These are phyloP conservation scores for Siniperca scherzeri DNA, from an alignment of 2,797 vertebrate genomes.

Conservation along the genomic window DNA sequence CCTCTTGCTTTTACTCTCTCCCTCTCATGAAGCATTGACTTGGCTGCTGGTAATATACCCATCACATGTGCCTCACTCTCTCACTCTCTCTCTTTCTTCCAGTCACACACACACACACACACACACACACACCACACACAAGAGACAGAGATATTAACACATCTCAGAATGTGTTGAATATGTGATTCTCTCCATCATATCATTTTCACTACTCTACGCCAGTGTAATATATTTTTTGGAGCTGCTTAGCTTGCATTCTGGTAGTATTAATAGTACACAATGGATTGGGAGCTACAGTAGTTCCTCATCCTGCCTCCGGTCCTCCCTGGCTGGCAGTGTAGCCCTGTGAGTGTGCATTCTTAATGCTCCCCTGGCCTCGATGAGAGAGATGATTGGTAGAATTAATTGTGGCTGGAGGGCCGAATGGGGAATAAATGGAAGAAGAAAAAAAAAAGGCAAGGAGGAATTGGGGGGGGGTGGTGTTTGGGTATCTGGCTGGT, in stretches of 20 bases:
- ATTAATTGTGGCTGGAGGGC: constrained; percentile 87
- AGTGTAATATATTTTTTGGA: constrained; percentile 34
- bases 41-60: constrained; percentile 61
- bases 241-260: constrained; percentile 73
- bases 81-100: neutral
- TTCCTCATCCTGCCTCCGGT: constrained; percentile 68
- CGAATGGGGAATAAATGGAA: constrained; percentile 69
- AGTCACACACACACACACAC: constrained; percentile 4
- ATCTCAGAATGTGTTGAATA: constrained; percentile 55
- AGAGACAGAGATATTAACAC: constrained; percentile 57
- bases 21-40: constrained; percentile 61
- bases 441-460: constrained; percentile 23
- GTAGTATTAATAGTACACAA: constrained; percentile 66
- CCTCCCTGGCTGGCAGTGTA: constrained; percentile 65
- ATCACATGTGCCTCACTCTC: constrained; percentile 34
- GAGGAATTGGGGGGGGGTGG: constrained; percentile 23
- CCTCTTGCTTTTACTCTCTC: constrained; percentile 54
- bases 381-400: constrained; percentile 82
- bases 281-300: constrained; percentile 44
- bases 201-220: neutral
- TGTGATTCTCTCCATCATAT: constrained; percentile 46
- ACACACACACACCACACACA: constrained; percentile 11
- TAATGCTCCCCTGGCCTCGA: constrained; percentile 82
- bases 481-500: constrained; percentile 46
- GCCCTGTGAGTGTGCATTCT: constrained; percentile 82